A percentile compares a stretch with the other conserved stretches of the same genome.
These are phyloP conservation scores for Tadarida brasiliensis DNA, from an alignment of 2,797 vertebrate species.

Conservation along the genomic window DNA sequence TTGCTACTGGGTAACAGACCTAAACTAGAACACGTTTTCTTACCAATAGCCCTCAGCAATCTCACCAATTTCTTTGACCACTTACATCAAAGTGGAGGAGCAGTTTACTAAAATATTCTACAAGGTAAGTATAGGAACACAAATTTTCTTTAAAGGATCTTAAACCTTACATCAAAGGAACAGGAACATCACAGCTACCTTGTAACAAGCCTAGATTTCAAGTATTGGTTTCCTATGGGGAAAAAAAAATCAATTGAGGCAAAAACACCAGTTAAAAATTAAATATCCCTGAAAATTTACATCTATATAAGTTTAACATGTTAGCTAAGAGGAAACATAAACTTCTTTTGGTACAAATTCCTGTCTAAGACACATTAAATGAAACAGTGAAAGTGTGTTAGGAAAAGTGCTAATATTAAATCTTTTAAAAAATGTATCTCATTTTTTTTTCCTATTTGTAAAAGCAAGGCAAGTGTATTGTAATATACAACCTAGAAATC, in stretches of 20 bases:
- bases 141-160: background rate
- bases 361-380: background rate
- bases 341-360: background rate
- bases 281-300: background rate
- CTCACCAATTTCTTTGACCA: background rate
- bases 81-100: background rate
- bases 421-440: background rate
- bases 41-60: background rate
- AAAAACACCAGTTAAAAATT: background rate
- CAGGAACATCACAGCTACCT: background rate
- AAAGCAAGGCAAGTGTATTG: slow-evolving; percentile 14
- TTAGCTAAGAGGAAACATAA: background rate
- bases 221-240: background rate
- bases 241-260: background rate
- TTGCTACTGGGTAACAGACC: background rate
- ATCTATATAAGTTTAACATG: background rate
- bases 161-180: background rate
- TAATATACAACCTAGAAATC: background rate
- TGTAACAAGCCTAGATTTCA: background rate
- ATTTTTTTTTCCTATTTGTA: slow-evolving; percentile 29
- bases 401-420: slow-evolving; percentile 17
- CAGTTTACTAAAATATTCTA: background rate
- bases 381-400: background rate
- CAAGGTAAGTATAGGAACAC: background rate
- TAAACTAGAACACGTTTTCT: background rate